Base-by-base conservation (phyloP, 2,888 invertebrate genomes). In the Zhengitettix transpicula region DNA sequence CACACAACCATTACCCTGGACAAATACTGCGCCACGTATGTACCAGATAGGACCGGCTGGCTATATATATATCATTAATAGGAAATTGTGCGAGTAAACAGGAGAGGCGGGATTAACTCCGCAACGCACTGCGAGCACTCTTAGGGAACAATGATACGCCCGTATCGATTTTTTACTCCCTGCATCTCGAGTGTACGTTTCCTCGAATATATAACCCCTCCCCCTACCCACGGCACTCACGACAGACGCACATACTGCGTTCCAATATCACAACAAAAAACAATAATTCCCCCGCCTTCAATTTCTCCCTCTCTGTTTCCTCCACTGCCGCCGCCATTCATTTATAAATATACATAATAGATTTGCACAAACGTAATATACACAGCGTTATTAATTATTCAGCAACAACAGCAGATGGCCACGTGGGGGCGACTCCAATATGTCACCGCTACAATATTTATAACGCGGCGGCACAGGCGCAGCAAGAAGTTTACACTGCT, bases 21-120 rank as follows among this genome's bases (percentile, higher is more conserved):
- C 60, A 60, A 60, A 60, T 51, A 59, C 55, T 54, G 47, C n/a
- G 40, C 28, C 28, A 28, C 28, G 28, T 28, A 28, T 28, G 28
- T 28, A 28, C 28, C 28, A 28, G 28, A 28, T 28, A 28, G 28
- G 28, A 28, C 28, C 28, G 28, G 28, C 28, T 28, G 28, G 28
- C 28, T 28, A 16, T 54, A 42, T 60, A 60, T 55, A 51, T 60
- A 60, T 58, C 60, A 56, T 60, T 60, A 60, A 60, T 60, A 60
- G 40, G 44, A 60, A 60, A 60, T 60, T 60, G 58, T 54, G 55
- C 59, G 54, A 42, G 61, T 47, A 59, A 61, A 61, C 61, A 56
- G 55, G 54, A 52, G 44, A 28, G 28, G 28, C 28, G 28, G 28
- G 28, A 28, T 28, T 28, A 28, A 28, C 28, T 28, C 28, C 28